Evolutionary conservation across 2,797 vertebrate genomes (phyloP), one percentile per base, ranked within the genome.

Genomic region (Sebastiscus tertius): DNA sequence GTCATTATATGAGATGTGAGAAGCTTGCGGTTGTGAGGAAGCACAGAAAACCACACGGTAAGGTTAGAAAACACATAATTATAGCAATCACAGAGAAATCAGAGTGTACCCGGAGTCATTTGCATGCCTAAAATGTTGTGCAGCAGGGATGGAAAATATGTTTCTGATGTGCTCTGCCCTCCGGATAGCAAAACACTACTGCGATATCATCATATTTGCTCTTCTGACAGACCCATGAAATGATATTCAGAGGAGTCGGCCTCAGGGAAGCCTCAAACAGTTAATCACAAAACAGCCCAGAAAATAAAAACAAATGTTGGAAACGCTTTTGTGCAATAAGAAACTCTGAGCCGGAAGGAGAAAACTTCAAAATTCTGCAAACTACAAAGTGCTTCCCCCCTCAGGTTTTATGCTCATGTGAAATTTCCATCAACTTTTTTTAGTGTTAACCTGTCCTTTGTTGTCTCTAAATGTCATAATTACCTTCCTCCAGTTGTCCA

Each of bases 401-500:
- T 34, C 24, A 69, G 7, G 26, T 34, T 42, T 22, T 18, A 27
- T 63, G 6, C 22, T 58, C 11, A n/a, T 5, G 33, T 29, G 22
- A n/a, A 62, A 26, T 31, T 62, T 24, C 29, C 9, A 8, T 6
- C 10, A 31, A 18, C 18, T 18, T 24, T 13, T 24, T 8, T 72
- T 4, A 14, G 24, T 3, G 16, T 55, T 4, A 20, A 42, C 13
- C 8, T 82, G 22, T n/a, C 26, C 5, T 80, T 8, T 34, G 5
- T 14, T 60, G 16, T 42, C 11, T 14, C 27, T 72, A 4, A 24
- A 26, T 22, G 8, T 22, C 0, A 22, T 33, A 13, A 52, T 89
- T 95, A 95, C 94, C 94, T 95, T 80, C 33, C 76, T 80, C 89
- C 92, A 92, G 84, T 85, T 89, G 78, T 94, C 94, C 88, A 89